A percentile compares a stretch with the other conserved stretches of the same genome.
Evolutionary conservation across 1,140 invertebrate genomes (phyloP).

Genomic region (Calephelis nemesis): DNA sequence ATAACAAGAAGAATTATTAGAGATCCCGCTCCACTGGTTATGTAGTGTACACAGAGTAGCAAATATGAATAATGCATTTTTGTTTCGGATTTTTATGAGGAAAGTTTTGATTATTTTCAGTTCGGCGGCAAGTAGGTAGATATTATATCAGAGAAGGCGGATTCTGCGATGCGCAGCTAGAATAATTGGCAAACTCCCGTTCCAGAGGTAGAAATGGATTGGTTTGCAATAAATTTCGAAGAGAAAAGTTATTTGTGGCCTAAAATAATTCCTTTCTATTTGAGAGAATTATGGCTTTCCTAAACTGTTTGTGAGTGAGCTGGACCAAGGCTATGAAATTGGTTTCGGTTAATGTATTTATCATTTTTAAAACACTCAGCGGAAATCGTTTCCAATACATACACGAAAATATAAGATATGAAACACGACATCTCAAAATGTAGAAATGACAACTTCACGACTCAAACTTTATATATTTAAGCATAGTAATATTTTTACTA

Average conservation of each 20-base stretch:
- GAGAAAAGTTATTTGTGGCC: slow-evolving; percentile 58
- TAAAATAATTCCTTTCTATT: slow-evolving; percentile 48
- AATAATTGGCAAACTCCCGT: slow-evolving; percentile 62
- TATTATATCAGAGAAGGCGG: slow-evolving; percentile 48
- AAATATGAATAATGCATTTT: slow-evolving; percentile 79
- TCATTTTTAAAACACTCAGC: too few relatives aligned
- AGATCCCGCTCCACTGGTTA: slow-evolving; percentile 49
- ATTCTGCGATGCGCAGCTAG: slow-evolving; percentile 50
- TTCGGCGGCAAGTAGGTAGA: slow-evolving; percentile 61
- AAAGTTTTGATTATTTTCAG: slow-evolving; percentile 79
- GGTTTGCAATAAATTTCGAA: slow-evolving; percentile 51
- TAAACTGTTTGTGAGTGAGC: neutral
- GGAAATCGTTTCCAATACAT: too few relatives aligned
- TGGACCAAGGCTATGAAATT: too few relatives aligned
- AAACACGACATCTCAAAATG: too few relatives aligned
- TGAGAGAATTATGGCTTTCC: slow-evolving; percentile 18
- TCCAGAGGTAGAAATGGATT: slow-evolving; percentile 51
- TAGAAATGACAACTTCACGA: too few relatives aligned
- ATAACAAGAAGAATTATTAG: slow-evolving; percentile 31
- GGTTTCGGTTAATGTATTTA: too few relatives aligned
- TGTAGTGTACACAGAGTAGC: slow-evolving; percentile 48
- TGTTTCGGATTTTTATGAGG: slow-evolving; percentile 79
- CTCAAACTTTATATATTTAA: too few relatives aligned
- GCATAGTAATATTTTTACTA: too few relatives aligned
- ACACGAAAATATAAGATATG: too few relatives aligned